These are phyloP conservation scores for Periphyllus acericola DNA, from an alignment of 2,888 invertebrate genomes.

Conservation along the genomic window DNA sequence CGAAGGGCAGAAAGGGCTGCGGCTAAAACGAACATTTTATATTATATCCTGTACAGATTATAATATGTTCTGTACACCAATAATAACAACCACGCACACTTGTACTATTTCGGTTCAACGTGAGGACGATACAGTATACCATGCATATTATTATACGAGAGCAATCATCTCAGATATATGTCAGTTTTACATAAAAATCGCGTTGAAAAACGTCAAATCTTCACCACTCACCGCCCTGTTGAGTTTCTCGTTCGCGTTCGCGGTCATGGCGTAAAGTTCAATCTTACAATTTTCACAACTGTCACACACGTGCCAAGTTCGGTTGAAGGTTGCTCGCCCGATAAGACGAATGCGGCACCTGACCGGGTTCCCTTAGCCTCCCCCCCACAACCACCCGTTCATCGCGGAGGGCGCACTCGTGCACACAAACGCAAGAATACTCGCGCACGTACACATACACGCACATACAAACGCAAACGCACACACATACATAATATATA, in stretches of 20 bases:
- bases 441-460: background rate
- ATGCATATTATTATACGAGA: too few relatives aligned
- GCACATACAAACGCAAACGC: background rate
- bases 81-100: background rate
- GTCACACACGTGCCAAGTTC: conserved; percentile 34
- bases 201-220: too few relatives aligned
- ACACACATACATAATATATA: too few relatives aligned
- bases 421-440: background rate
- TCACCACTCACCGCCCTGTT: too few relatives aligned
- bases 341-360: conserved; percentile 53
- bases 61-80: too few relatives aligned
- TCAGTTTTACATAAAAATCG: too few relatives aligned
- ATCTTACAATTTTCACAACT: conserved; percentile 12
- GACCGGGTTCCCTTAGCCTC: conserved; percentile 29
- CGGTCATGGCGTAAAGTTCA: conserved; percentile 16
- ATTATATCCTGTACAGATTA: too few relatives aligned
- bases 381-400: background rate
- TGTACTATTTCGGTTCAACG: too few relatives aligned
- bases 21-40: too few relatives aligned
- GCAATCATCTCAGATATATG: too few relatives aligned
- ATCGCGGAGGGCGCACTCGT: background rate
- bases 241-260: background rate
- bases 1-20: too few relatives aligned
- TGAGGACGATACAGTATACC: too few relatives aligned
- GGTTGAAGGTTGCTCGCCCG: background rate